Conservation (phyloP, 2,888 invertebrate genomes). For the Cylindroiulus punctatus region DNA sequence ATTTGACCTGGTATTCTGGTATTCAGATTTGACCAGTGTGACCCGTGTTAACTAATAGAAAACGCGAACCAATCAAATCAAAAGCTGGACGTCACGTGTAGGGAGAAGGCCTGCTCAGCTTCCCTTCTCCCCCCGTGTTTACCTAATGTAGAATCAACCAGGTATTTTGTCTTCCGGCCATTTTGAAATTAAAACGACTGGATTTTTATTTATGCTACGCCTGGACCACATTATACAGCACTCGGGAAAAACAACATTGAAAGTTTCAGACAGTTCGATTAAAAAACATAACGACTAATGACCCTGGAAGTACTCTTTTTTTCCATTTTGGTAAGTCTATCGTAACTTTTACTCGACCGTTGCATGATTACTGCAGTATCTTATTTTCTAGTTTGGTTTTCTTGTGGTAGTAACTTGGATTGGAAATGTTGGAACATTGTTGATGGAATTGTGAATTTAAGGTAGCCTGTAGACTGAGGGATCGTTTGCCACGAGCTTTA, state of each 20-base stretch:
- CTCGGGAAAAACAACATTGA: constrained; percentile 17
- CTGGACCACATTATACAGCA: neutral
- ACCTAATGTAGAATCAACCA: constrained; percentile 19
- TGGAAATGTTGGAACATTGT: neutral
- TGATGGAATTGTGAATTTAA: too few species aligned
- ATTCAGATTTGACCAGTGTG: too few species aligned
- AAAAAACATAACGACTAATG: neutral
- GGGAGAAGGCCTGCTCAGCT: constrained; percentile 1
- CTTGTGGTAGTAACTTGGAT: too few species aligned
- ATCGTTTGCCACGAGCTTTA: too few species aligned
- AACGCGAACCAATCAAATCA: too few species aligned
- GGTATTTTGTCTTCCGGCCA: constrained; percentile 43
- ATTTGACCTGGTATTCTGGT: too few species aligned
- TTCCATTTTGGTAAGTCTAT: constrained; percentile 1
- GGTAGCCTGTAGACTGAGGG: too few species aligned
- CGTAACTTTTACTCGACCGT: neutral
- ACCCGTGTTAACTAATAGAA: too few species aligned
- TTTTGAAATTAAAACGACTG: constrained; percentile 43
- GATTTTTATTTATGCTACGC: constrained; percentile 45
- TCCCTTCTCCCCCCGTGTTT: constrained; percentile 12
- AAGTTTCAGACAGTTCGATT: neutral
- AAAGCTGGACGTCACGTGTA: constrained; percentile 6
- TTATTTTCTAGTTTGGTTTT: too few species aligned
- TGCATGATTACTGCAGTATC: neutral
- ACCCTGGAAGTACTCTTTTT: neutral